Evolutionary conservation across 2,797 vertebrate species (phyloP).

Genomic region (Neostethus bicornis): DNA sequence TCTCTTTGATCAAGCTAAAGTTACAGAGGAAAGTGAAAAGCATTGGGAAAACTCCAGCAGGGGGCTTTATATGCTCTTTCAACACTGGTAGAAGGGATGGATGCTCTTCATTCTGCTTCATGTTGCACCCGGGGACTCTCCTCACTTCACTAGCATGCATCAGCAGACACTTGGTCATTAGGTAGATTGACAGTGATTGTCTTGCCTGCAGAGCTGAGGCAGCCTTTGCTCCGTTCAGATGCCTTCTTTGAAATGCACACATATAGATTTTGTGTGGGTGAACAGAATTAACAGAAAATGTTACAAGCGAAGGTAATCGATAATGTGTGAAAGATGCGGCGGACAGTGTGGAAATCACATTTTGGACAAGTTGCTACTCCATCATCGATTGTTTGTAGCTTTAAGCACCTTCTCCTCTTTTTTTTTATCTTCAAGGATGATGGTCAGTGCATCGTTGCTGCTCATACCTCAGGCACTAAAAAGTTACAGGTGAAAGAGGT

Average conservation of each 20-base stretch:
- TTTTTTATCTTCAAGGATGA: slow-evolving; percentile 29
- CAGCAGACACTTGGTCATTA: slow-evolving; percentile 79
- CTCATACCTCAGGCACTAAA: slow-evolving; percentile 11
- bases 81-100: slow-evolving; percentile 63
- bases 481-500: slow-evolving; percentile 21
- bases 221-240: slow-evolving; percentile 59
- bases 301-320: slow-evolving; percentile 78
- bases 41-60: slow-evolving; percentile 62
- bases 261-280: slow-evolving; percentile 79
- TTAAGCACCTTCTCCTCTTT: slow-evolving; percentile 43
- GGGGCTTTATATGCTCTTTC: slow-evolving; percentile 68
- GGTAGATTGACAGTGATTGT: slow-evolving; percentile 81
- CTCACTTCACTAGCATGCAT: slow-evolving; percentile 68
- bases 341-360: slow-evolving; percentile 78
- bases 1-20: slow-evolving; percentile 76
- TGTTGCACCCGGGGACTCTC: slow-evolving; percentile 68
- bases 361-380: slow-evolving; percentile 74
- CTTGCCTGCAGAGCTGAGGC: slow-evolving; percentile 70
- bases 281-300: slow-evolving; percentile 82
- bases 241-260: slow-evolving; percentile 76
- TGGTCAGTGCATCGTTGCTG: slow-evolving; percentile 23
- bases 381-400: slow-evolving; percentile 72
- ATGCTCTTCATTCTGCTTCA: slow-evolving; percentile 77
- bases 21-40: slow-evolving; percentile 68
- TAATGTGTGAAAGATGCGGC: slow-evolving; percentile 76